Base-by-base conservation (phyloP, 2,797 vertebrate species). In the Menidia menidia region DNA sequence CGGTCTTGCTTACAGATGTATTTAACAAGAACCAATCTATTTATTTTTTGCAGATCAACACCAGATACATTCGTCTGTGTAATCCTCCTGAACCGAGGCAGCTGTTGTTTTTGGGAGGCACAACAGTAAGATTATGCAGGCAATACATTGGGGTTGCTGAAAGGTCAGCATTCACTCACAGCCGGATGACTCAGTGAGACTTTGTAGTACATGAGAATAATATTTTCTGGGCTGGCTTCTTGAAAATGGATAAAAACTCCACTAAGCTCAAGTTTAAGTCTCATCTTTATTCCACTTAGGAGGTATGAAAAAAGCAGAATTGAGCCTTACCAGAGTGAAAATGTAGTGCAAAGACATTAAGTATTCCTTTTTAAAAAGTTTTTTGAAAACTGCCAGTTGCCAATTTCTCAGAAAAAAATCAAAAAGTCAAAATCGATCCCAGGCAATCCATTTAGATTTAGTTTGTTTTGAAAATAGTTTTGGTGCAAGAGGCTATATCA, bases 241-340 rank as follows among this genome's bases (percentile, higher is more conserved):
- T 14, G 18, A 33, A 42, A 16, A 47, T 39, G 55, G 10, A 41
- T 47, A 67, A 47, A 18, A 44, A 43, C 45, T 43, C 41, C 44
- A 52, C 35, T 32, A 47, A 73, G 71, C 63, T 48, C 32, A 42
- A 39, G 3, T 64, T 71, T 12, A 59, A 63, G 53, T 71, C 44
- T 58, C 58, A 67, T 78, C 68, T 71, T 48, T 72, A n/a, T 44
- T 82, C 44, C 55, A 51, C 67, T 79, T 67, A 61, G 68, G 53
- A 59, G 62, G 3, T 19, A 75, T 65, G 56, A 61, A 75, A 73
- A 65, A 73, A 71, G 67, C 45, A 64, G 31, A 71, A 62, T 19
- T 39, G 39, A 47, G 68, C 66, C 64, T 71, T 69, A 77, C 67
- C 68, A 50, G 55, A 72, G 60, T 78, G 55, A 70, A 78, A 80